Base-by-base conservation (phyloP, 2,888 invertebrate species). In the Tetramorium bicarinatum region DNA sequence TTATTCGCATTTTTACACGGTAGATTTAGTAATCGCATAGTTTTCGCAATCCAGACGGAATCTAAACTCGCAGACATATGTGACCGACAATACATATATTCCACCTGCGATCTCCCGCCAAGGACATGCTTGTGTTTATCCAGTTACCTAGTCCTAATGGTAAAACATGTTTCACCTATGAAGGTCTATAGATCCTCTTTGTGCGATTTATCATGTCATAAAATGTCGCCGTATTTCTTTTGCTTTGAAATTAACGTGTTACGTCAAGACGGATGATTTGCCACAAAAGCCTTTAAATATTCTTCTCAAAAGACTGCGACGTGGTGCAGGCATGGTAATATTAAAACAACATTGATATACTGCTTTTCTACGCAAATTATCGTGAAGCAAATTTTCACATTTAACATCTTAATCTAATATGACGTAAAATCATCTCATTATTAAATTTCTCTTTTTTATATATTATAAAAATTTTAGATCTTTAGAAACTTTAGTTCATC, bases 181-280 rank as follows among this genome's bases (percentile, higher is more conserved):
- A 80, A 86, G 84, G 82, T 64, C 71, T 85, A 87, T 81, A 75
- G 69, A 61, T 11, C 77, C 67, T 81, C 87, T 85, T 85, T 83
- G 66, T 61, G 75, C 87, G 85, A 89, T 89, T 89, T 90, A 89
- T 84, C 64, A 69, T 66, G 52, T 34, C 79, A 82, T 89, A 90
- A 89, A 89, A 81, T 84, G 67, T 87, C 56, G 49, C 1, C 25
- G 38, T 44, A 9, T 66, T 34, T 79, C 41, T 66, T 41, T 66
- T 11, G n/a, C 18, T 29, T 56, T 25, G 25, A 59, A 69, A 59
- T 81, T 86, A 84, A 67, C 61, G 54, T 41, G n/a, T 77, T 67
- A 25, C 69, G 41, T 52, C 34, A 18, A 13, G 18, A 34, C 59
- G 21, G 15, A 62, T 8, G n/a, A 44, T 56, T n/a, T 25, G 11